A percentile compares a stretch with the other conserved stretches of the same genome.
Conservation (phyloP, 2,113 vertebrate genomes). For the Boulengeromyrus knoepffleri region DNA sequence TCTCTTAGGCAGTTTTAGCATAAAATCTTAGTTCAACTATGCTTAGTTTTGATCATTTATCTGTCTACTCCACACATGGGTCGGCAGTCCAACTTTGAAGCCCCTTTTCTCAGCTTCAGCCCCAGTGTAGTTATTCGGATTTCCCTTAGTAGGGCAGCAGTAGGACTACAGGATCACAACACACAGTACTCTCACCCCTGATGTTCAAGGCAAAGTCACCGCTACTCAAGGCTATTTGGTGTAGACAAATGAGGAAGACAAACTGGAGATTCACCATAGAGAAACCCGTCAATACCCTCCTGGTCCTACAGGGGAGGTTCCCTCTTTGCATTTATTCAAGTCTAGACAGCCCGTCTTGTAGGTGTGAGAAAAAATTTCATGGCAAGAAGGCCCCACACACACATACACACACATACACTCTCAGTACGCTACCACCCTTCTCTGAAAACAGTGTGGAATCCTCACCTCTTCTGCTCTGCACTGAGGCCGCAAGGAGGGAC, state of each 20-base stretch:
- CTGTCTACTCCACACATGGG: background rate
- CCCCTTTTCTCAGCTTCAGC: background rate
- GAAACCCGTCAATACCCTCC: background rate
- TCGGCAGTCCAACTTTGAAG: background rate
- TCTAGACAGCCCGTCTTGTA: background rate
- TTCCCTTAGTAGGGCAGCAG: background rate
- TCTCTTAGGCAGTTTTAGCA: background rate
- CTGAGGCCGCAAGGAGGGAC: conserved; percentile 72
- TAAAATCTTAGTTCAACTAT: background rate
- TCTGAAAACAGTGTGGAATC: conserved; percentile 17
- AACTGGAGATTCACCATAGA: background rate
- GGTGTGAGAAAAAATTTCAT: background rate
- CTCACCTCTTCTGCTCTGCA: conserved; percentile 99
- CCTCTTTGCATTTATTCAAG: background rate
- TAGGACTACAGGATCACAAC: background rate
- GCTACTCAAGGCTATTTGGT: background rate
- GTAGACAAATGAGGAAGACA: background rate
- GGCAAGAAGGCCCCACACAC: background rate
- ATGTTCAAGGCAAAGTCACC: background rate
- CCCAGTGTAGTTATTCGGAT: background rate
- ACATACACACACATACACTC: background rate
- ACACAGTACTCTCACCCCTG: background rate
- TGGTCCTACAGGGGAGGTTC: background rate
- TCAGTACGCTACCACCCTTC: background rate
- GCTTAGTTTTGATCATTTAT: background rate